These are phyloP conservation scores for Maniola hyperantus DNA, from an alignment of 2,888 invertebrate genomes.

Conservation along the genomic window DNA sequence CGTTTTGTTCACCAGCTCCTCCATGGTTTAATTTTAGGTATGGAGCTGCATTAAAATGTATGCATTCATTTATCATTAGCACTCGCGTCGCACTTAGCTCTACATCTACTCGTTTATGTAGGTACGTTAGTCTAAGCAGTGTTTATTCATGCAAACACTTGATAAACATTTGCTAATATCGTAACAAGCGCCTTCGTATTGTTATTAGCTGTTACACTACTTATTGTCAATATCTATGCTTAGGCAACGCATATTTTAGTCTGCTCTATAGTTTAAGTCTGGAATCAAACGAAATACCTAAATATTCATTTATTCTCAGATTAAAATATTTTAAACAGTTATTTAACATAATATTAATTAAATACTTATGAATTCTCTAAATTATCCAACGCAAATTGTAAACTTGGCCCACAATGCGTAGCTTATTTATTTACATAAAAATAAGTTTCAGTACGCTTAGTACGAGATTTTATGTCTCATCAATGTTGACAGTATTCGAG, in stretches of 20 bases:
- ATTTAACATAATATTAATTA: too few species aligned
- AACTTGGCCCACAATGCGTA: too few species aligned
- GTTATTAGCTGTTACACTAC: constrained; percentile 4
- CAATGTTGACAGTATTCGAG: too few species aligned
- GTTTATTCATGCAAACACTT: constrained; percentile 24
- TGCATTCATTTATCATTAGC: constrained; percentile 29
- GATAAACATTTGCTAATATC: constrained; percentile 19
- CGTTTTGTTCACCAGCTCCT: too few species aligned
- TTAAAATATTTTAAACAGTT: too few species aligned
- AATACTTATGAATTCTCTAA: too few species aligned
- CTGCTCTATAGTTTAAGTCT: background rate
- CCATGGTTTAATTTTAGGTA: constrained; percentile 3
- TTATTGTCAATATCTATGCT: constrained; percentile 6
- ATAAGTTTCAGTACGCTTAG: too few species aligned
- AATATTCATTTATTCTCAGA: too few species aligned
- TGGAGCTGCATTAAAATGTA: constrained; percentile 34
- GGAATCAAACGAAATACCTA: background rate
- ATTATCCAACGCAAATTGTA: too few species aligned
- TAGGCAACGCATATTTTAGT: background rate
- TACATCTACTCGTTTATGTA: constrained; percentile 14
- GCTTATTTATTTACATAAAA: too few species aligned
- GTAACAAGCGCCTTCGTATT: constrained; percentile 9
- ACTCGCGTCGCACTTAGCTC: constrained; percentile 25
- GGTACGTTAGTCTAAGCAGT: constrained; percentile 12
- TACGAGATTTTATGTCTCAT: too few species aligned